A percentile compares a stretch with the other conserved stretches of the same genome.
These are phyloP conservation scores for Macrobrachium nipponense DNA, from an alignment of 1,140 invertebrate species.

Conservation along the genomic window DNA sequence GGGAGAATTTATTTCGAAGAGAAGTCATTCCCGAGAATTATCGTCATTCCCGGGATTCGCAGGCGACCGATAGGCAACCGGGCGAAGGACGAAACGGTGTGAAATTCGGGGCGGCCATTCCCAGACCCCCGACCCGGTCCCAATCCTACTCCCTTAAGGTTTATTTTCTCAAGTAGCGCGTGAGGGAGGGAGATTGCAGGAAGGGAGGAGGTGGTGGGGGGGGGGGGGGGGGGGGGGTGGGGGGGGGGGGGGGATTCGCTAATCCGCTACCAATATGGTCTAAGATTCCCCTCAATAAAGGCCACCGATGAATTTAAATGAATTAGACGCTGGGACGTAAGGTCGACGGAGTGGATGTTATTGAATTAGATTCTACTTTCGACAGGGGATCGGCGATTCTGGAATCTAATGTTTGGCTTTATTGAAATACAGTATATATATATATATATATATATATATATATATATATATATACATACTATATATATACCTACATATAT, in stretches of 20 bases:
- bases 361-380: constrained; percentile 35
- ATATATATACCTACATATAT: not conserved
- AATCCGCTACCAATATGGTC: constrained; percentile 54
- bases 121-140: not conserved
- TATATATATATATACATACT: constrained; percentile 1
- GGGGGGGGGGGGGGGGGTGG: not conserved
- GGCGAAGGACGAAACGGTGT: not conserved
- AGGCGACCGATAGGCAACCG: too few species aligned
- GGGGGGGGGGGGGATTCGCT: not conserved
- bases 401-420: not conserved
- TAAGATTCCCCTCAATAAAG: constrained; percentile 44
- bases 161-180: constrained; percentile 23
- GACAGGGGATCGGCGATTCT: not conserved
- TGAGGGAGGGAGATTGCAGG: not conserved
- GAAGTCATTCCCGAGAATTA: too few species aligned
- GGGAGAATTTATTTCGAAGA: too few species aligned
- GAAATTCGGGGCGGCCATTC: not conserved
- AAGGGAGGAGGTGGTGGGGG: not conserved
- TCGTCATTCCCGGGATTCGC: too few species aligned
- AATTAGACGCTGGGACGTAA: constrained; percentile 25
- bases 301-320: constrained; percentile 52
- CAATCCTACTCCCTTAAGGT: not conserved
- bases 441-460: not conserved
- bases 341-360: constrained; percentile 10
- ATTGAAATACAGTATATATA: not conserved